Evolutionary conservation across 1,140 invertebrate species (phyloP).

Genomic region (Lepidotrigona ventralis): DNA sequence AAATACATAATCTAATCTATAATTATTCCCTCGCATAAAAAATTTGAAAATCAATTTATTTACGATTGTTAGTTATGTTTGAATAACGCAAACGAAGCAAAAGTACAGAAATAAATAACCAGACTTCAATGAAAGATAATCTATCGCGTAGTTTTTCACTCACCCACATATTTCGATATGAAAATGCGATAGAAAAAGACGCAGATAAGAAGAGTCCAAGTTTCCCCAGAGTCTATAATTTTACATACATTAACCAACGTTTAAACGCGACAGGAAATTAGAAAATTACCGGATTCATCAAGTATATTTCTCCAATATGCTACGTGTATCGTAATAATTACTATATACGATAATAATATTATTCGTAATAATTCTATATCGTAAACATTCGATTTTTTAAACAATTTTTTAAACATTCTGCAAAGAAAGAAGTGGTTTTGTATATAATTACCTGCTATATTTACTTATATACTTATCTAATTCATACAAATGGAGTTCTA

Average conservation of each 20-base stretch:
- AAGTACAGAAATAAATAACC: not conserved
- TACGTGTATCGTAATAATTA: too few relatives aligned
- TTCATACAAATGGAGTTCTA: too few relatives aligned
- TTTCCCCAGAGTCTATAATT: constrained; percentile 27
- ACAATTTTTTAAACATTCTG: not conserved
- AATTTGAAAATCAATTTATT: too few relatives aligned
- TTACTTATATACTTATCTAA: too few relatives aligned
- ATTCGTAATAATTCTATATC: too few relatives aligned
- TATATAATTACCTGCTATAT: too few relatives aligned
- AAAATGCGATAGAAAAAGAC: not conserved
- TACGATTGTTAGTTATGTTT: too few relatives aligned
- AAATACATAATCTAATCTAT: too few relatives aligned
- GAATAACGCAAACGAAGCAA: not conserved
- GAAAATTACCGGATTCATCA: not conserved
- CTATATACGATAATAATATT: too few relatives aligned
- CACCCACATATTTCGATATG: not conserved
- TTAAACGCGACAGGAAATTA: constrained; percentile 13
- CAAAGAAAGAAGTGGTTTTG: too few relatives aligned
- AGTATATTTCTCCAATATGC: not conserved
- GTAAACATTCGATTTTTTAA: too few relatives aligned
- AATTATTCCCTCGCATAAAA: too few relatives aligned
- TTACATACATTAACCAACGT: constrained; percentile 1
- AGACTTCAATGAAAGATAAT: not conserved
- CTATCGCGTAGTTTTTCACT: not conserved
- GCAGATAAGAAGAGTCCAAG: constrained; percentile 15